Percentiles rank a stretch among this genome's conserved stretches.
Evolutionary conservation across 1,140 invertebrate species (phyloP).

Genomic region (Eumeta japonica): DNA sequence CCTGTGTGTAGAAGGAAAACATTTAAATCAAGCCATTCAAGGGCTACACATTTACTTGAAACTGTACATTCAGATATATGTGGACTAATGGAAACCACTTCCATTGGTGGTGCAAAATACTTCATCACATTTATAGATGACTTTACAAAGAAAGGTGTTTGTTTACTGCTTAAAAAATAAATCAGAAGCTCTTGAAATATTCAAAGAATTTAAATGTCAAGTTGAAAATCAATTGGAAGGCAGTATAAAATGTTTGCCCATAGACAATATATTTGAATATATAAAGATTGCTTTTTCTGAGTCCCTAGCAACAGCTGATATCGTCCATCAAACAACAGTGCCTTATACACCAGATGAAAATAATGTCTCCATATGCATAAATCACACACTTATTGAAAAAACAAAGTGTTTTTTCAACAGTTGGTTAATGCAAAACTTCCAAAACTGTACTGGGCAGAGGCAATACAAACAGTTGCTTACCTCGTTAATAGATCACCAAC

Average conservation of each 20-base stretch:
- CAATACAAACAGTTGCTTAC: background rate
- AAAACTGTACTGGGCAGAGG: background rate
- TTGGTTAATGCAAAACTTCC: background rate
- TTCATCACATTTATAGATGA: slow-evolving; percentile 13
- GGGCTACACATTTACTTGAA: slow-evolving; percentile 21
- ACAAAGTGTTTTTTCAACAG: background rate
- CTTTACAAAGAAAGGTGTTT: background rate
- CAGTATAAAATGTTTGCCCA: background rate
- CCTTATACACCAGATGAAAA: background rate
- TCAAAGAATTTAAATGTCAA: slow-evolving; percentile 1
- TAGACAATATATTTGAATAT: background rate
- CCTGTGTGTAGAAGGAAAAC: background rate
- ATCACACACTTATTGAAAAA: background rate
- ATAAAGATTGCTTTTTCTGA: background rate
- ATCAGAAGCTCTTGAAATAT: background rate
- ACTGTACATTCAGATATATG: slow-evolving; percentile 39
- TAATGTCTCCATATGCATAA: too few relatives aligned
- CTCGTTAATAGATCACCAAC: background rate
- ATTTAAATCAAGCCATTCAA: too few relatives aligned
- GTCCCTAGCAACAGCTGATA: background rate
- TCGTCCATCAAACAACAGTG: too few relatives aligned
- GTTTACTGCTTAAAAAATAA: slow-evolving; percentile 1
- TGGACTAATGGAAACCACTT: slow-evolving; percentile 37
- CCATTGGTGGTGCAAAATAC: slow-evolving; percentile 29
- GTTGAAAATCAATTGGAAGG: slow-evolving; percentile 3